Percentiles rank a stretch among this genome's conserved stretches.
Conservation (phyloP, 2,888 invertebrate species). For the Monoplex corrugatus region DNA sequence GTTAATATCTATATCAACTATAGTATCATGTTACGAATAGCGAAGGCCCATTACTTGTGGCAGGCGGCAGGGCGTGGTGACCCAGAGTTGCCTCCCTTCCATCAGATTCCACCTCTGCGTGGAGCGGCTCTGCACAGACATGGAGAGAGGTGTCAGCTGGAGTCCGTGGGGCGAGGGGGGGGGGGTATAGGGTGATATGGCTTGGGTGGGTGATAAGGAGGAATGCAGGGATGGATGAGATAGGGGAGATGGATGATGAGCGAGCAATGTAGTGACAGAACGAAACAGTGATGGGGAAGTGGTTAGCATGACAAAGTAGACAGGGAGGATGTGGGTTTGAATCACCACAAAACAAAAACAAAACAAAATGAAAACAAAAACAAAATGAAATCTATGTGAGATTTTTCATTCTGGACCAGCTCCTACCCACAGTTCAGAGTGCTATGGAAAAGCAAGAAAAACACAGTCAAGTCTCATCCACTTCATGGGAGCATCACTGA, state of each 20-base stretch:
- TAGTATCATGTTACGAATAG: neutral
- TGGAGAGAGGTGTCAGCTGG: neutral
- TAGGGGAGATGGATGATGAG: neutral
- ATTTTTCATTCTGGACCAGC: too few species aligned
- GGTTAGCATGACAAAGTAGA: neutral
- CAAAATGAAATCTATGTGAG: too few species aligned
- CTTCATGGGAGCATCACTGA: too few species aligned
- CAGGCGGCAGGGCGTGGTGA: conserved; percentile 5
- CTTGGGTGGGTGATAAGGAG: neutral
- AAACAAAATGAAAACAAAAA: too few species aligned
- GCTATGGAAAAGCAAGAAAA: too few species aligned
- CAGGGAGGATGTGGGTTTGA: neutral
- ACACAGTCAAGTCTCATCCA: too few species aligned
- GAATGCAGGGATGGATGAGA: neutral
- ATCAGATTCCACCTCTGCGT: conserved; percentile 25
- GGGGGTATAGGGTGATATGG: neutral
- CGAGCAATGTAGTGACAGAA: neutral
- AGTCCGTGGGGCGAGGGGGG: neutral
- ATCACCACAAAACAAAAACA: too few species aligned
- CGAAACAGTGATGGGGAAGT: neutral
- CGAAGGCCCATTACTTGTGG: conserved; percentile 27
- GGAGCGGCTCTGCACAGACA: conserved; percentile 26
- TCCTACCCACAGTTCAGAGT: too few species aligned
- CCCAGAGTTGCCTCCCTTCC: conserved; percentile 45
- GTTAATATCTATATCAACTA: neutral